Conservation (phyloP, 1,140 invertebrate species). For the Samia ricini region DNA sequence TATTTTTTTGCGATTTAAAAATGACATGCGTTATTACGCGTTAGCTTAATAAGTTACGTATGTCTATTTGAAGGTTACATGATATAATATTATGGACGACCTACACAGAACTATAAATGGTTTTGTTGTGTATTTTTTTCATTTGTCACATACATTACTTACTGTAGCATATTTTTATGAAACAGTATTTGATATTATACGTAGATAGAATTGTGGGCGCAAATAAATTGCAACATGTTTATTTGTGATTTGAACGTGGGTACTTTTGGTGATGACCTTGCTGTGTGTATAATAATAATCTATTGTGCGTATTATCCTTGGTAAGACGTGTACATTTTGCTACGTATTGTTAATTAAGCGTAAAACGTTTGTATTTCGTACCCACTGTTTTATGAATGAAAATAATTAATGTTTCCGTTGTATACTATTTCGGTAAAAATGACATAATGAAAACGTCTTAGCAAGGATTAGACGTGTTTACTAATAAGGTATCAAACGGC, state of each 20-base stretch:
- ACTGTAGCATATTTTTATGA: background rate
- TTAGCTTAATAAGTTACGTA: background rate
- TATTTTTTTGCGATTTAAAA: background rate
- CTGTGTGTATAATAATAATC: conserved; percentile 20
- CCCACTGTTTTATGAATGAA: background rate
- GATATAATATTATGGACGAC: background rate
- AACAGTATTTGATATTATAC: background rate
- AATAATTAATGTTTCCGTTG: background rate
- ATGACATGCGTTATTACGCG: background rate
- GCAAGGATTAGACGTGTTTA: background rate
- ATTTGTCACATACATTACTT: conserved; percentile 1
- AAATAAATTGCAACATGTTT: conserved; percentile 27
- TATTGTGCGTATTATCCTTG: conserved; percentile 33
- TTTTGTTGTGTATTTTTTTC: background rate
- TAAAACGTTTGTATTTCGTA: background rate
- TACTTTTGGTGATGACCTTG: conserved; percentile 30
- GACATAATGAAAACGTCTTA: background rate
- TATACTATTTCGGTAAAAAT: too few species aligned
- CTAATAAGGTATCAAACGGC: too few species aligned
- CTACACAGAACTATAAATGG: background rate
- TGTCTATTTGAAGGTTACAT: background rate
- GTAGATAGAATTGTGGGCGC: conserved; percentile 19
- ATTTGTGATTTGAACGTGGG: conserved; percentile 27
- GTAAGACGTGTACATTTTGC: conserved; percentile 14
- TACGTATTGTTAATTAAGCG: background rate